Conservation (phyloP, 2,797 vertebrate species). For the Parauchenoglanis ngamensis region DNA sequence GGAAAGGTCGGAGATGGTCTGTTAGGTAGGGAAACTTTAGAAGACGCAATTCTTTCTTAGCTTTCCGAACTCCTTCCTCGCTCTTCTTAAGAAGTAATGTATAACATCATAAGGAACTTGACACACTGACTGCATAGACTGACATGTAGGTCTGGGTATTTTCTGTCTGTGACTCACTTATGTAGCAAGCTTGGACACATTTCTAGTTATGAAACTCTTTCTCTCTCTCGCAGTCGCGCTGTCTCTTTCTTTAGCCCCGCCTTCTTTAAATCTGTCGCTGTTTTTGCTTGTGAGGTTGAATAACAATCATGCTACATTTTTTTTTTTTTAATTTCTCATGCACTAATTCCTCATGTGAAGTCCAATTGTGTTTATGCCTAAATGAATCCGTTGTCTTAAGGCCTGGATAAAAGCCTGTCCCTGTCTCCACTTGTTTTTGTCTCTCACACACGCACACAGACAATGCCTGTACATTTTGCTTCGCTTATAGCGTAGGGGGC, state of each 20-base stretch:
- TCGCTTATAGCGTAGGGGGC: background rate
- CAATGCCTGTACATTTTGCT: conserved; percentile 6
- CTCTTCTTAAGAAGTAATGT: background rate
- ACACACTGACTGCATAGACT: background rate
- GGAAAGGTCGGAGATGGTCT: conserved; percentile 29
- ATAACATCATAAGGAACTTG: background rate
- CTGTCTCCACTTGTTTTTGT: conserved; percentile 2
- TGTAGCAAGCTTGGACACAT: conserved; percentile 62
- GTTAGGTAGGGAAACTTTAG: conserved; percentile 25
- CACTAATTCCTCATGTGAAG: conserved; percentile 38
- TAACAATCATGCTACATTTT: background rate
- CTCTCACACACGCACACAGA: conserved; percentile 38
- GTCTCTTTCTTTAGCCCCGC: background rate
- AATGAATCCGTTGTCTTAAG: conserved; percentile 63
- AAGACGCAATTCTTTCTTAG: conserved; percentile 10
- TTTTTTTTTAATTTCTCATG: conserved; percentile 20
- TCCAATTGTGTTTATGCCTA: conserved; percentile 65
- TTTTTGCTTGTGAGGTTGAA: background rate
- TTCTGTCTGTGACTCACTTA: conserved; percentile 40
- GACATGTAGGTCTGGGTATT: background rate
- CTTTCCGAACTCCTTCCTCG: background rate
- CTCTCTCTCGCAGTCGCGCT: conserved; percentile 19
- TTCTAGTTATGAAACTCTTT: conserved; percentile 50
- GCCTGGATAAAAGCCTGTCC: conserved; percentile 40
- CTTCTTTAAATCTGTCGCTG: conserved; percentile 20